Evolutionary conservation across 2,888 invertebrate genomes (phyloP).

Genomic region (Tenthredo livida): DNA sequence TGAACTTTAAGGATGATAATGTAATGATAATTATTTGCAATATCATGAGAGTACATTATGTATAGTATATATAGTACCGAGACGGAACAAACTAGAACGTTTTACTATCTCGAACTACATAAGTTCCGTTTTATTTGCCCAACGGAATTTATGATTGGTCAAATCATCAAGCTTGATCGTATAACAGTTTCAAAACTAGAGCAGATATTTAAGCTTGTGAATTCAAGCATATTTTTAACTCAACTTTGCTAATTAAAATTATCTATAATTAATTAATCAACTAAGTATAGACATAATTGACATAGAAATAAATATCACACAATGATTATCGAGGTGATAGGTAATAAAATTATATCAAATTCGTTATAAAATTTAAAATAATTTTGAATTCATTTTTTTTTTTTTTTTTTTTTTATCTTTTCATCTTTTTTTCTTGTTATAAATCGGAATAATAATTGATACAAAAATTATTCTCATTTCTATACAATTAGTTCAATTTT

Average conservation of each 20-base stretch:
- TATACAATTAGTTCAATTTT: background rate
- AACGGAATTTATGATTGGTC: background rate
- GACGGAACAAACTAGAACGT: background rate
- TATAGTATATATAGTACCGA: background rate
- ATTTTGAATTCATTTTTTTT: background rate
- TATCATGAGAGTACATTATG: background rate
- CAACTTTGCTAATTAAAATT: background rate
- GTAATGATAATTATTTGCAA: background rate
- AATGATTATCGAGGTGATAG: too few species aligned
- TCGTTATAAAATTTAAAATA: too few species aligned
- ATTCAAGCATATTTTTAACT: background rate
- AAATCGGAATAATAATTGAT: background rate
- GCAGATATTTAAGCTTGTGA: background rate
- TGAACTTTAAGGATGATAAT: background rate
- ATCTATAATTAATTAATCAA: background rate
- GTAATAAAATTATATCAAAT: too few species aligned
- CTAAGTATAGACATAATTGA: background rate
- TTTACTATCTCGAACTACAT: background rate
- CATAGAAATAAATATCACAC: background rate
- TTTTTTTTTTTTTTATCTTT: too few species aligned
- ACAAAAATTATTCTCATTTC: background rate
- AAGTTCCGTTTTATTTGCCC: background rate
- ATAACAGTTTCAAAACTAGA: conserved; percentile 27
- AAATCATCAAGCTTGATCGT: conserved; percentile 6
- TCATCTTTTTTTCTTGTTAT: background rate